These are phyloP conservation scores for Lonchura striata DNA, from an alignment of 2,113 vertebrate species.

Conservation along the genomic window DNA sequence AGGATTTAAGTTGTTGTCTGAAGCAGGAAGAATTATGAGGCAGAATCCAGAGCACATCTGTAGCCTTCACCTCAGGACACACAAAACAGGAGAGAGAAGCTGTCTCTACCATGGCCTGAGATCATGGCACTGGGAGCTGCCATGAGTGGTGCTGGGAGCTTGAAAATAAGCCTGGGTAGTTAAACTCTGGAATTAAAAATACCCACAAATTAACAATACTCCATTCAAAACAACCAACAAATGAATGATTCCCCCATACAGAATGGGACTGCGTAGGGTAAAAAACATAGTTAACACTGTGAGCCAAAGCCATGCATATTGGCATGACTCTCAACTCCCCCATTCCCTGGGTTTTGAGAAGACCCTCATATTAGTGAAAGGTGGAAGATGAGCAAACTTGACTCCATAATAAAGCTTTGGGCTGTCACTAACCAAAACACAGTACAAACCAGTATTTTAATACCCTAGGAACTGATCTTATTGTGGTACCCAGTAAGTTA, in stretches of 20 bases:
- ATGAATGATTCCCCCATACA: background rate
- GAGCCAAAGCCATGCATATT: background rate
- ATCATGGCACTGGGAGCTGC: background rate
- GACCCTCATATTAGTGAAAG: background rate
- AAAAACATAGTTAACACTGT: background rate
- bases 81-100: background rate
- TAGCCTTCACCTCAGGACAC: background rate
- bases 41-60: background rate
- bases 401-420: background rate
- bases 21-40: background rate
- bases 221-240: background rate
- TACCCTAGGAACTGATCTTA: background rate
- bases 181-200: background rate
- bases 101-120: background rate
- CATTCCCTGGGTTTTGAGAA: background rate
- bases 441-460: background rate
- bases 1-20: background rate
- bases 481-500: background rate
- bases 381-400: background rate
- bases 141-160: background rate
- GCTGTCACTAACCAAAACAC: background rate
- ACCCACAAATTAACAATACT: rapidly evolving
- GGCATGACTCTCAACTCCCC: background rate
- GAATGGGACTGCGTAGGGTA: background rate
- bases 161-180: background rate